Evolutionary conservation across 2,113 vertebrate genomes (phyloP).

Genomic region (Carassius gibelio): DNA sequence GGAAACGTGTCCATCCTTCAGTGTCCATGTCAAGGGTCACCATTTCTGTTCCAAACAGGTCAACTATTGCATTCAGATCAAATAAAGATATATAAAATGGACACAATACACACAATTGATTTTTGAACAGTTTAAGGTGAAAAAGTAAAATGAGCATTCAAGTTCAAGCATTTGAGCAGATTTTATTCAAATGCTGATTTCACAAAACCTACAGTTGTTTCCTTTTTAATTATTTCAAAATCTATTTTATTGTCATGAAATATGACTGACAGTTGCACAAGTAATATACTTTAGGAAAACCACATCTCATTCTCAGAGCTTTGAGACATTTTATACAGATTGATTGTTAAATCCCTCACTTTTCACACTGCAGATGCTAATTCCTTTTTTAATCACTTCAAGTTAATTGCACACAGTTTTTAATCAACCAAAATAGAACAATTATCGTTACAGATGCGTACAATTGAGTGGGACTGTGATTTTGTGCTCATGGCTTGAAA

Average conservation of each 20-base stretch:
- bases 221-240: neutral
- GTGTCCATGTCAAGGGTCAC: neutral
- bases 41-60: neutral
- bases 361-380: constrained; percentile 19
- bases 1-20: neutral
- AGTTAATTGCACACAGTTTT: neutral
- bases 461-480: neutral
- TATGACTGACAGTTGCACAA: constrained; percentile 6
- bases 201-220: constrained; percentile 9
- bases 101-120: neutral
- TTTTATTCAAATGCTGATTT: constrained; percentile 10
- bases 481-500: neutral
- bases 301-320: neutral
- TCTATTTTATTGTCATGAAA: neutral
- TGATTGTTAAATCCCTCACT: neutral
- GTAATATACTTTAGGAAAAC: neutral
- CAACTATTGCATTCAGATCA: neutral
- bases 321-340: neutral
- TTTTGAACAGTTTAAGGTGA: neutral
- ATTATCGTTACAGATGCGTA: neutral
- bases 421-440: neutral
- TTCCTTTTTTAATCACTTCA: constrained; percentile 10
- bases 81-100: too few relatives aligned
- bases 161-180: neutral
- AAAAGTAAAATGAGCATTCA: neutral